phyloP scores from a whole-genome alignment of 2,888 invertebrate species.

The Hyalella azteca region DNA sequence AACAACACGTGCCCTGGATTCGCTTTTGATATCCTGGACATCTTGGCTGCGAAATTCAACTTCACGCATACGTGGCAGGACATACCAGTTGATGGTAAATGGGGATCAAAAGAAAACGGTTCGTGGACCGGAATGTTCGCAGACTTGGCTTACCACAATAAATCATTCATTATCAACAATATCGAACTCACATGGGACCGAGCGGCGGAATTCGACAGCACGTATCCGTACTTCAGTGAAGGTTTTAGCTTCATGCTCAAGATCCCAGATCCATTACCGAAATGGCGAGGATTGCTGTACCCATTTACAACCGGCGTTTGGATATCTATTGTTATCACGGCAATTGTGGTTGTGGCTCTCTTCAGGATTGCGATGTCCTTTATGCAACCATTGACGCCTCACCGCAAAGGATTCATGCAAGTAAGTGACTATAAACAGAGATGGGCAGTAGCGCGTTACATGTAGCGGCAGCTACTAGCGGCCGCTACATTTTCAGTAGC shows the following conservation, averaged over 20 bases:
- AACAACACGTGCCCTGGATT: background rate
- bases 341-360: background rate
- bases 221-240: constrained; percentile 47
- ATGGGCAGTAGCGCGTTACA: too few species aligned
- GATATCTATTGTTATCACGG: constrained; percentile 30
- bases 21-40: constrained; percentile 46
- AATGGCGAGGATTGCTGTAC: constrained; percentile 48
- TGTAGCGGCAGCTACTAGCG: too few species aligned
- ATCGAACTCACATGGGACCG: constrained; percentile 39
- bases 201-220: constrained; percentile 41
- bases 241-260: constrained; percentile 44
- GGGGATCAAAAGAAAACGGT: constrained; percentile 49
- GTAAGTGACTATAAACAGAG: too few species aligned
- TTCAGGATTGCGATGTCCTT: background rate
- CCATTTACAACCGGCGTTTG: constrained; percentile 44
- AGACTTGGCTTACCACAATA: constrained; percentile 48
- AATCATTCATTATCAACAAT: constrained; percentile 46
- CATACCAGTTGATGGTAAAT: constrained; percentile 41
- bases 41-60: constrained; percentile 45
- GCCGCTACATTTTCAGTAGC: too few species aligned
- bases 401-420: too few species aligned
- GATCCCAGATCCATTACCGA: constrained; percentile 43
- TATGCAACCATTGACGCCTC: background rate
- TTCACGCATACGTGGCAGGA: constrained; percentile 46
- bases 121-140: constrained; percentile 57